A percentile compares a stretch with the other conserved stretches of the same genome.
Conservation (phyloP, 2,113 vertebrate species). For the Dendropsophus ebraccatus region DNA sequence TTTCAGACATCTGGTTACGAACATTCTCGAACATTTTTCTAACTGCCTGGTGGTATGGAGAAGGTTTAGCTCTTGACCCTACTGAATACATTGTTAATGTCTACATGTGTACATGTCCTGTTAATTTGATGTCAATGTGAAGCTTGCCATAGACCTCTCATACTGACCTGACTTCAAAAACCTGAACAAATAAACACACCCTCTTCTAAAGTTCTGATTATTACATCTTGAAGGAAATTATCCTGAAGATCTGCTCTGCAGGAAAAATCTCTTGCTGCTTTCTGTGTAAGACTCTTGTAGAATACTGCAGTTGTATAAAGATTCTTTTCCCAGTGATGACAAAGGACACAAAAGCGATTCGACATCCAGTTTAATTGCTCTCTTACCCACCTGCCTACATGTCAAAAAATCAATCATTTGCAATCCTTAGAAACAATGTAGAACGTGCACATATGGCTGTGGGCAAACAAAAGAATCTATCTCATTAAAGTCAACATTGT, state of each 20-base stretch:
- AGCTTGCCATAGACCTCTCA: no score
- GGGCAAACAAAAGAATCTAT: slow-evolving; percentile 45
- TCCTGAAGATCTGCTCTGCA: slow-evolving; percentile 14
- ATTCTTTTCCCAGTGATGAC: slow-evolving; percentile 35
- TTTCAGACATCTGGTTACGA: no score
- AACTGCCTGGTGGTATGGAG: no score
- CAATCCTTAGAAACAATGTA: slow-evolving; percentile 33
- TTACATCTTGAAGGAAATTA: neutral
- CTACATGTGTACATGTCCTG: no score
- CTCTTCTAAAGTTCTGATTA: neutral
- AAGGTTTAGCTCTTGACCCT: no score
- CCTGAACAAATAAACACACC: no score
- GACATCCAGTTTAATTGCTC: slow-evolving; percentile 53
- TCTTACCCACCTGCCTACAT: slow-evolving; percentile 34
- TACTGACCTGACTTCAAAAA: no score
- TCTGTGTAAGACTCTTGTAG: neutral
- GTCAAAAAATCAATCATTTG: slow-evolving; percentile 52
- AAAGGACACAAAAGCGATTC: slow-evolving; percentile 49
- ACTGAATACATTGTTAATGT: no score
- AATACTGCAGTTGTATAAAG: slow-evolving; percentile 19
- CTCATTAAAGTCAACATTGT: slow-evolving; percentile 38
- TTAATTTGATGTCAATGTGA: no score
- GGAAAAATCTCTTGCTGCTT: neutral
- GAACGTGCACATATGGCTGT: slow-evolving; percentile 10
- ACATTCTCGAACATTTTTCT: no score